These are phyloP conservation scores for Scrobipalpa costella DNA, from an alignment of 2,888 invertebrate species.

Conservation along the genomic window DNA sequence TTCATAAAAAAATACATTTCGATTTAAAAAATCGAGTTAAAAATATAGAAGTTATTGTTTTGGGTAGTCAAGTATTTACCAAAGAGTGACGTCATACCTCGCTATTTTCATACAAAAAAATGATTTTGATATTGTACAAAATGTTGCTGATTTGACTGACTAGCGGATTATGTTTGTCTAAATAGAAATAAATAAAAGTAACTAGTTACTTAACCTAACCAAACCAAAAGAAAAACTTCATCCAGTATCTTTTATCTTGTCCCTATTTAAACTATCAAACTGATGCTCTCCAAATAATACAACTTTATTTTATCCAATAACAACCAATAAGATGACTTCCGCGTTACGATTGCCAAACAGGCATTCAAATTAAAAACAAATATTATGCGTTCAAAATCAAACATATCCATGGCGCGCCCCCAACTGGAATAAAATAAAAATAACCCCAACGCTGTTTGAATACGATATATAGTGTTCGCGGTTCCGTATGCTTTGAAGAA, in stretches of 20 bases:
- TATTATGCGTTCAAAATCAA: conserved; percentile 16
- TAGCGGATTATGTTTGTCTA: too few species aligned
- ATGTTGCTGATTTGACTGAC: too few species aligned
- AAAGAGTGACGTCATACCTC: too few species aligned
- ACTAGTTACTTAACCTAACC: too few species aligned
- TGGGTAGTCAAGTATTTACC: too few species aligned
- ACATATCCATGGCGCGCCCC: conserved; percentile 20
- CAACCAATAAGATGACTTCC: conserved; percentile 8
- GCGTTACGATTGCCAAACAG: conserved; percentile 30
- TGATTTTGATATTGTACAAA: too few species aligned
- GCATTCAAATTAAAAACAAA: conserved; percentile 29
- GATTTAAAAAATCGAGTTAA: too few species aligned
- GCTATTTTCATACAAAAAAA: too few species aligned
- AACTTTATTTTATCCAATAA: not conserved
- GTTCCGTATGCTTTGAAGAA: not conserved
- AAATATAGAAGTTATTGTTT: too few species aligned
- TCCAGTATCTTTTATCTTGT: not conserved
- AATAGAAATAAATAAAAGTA: too few species aligned
- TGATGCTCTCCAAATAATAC: not conserved
- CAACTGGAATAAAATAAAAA: conserved; percentile 20
- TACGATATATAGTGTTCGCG: not conserved
- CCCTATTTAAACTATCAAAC: not conserved
- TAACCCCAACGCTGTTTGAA: not conserved
- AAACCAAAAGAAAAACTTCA: too few species aligned
- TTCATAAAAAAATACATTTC: too few species aligned